Percentiles rank a stretch among this genome's conserved stretches.
Evolutionary conservation across 2,797 vertebrate species (phyloP).

Genomic region (Propithecus perrieri): DNA sequence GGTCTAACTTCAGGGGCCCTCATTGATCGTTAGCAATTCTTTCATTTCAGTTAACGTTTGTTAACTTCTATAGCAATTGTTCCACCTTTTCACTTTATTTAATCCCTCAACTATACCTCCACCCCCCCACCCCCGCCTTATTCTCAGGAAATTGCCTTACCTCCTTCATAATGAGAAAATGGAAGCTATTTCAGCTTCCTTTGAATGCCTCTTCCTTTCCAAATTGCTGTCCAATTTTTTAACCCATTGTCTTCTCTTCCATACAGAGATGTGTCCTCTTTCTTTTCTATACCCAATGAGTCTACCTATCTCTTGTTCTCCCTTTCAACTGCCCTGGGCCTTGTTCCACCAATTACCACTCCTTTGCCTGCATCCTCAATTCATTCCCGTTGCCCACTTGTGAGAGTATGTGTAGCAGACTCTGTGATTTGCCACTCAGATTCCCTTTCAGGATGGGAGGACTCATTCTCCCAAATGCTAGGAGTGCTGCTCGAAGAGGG

Average conservation of each 20-base stretch:
- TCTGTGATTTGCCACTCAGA: not conserved
- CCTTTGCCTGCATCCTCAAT: not conserved
- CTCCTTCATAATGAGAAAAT: not conserved
- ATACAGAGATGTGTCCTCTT: not conserved
- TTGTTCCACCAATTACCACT: not conserved
- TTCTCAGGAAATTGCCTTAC: not conserved
- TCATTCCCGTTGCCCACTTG: not conserved
- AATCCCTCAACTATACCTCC: not conserved
- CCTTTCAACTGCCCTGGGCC: not conserved
- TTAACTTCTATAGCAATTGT: not conserved
- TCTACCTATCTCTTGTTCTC: not conserved
- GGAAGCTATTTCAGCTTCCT: not conserved
- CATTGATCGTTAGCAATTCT: not conserved
- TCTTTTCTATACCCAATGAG: not conserved
- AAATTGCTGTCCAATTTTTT: not conserved
- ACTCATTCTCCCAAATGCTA: not conserved
- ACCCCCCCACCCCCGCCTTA: not conserved
- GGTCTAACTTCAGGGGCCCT: not conserved
- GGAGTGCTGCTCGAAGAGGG: not conserved
- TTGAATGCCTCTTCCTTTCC: not conserved
- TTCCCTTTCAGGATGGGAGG: not conserved
- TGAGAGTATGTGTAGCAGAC: not conserved
- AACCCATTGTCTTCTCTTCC: not conserved
- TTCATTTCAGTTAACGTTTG: not conserved
- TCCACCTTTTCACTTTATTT: not conserved